Base-by-base conservation (phyloP, 2,113 vertebrate species). In the Formicarius rufipectus region DNA sequence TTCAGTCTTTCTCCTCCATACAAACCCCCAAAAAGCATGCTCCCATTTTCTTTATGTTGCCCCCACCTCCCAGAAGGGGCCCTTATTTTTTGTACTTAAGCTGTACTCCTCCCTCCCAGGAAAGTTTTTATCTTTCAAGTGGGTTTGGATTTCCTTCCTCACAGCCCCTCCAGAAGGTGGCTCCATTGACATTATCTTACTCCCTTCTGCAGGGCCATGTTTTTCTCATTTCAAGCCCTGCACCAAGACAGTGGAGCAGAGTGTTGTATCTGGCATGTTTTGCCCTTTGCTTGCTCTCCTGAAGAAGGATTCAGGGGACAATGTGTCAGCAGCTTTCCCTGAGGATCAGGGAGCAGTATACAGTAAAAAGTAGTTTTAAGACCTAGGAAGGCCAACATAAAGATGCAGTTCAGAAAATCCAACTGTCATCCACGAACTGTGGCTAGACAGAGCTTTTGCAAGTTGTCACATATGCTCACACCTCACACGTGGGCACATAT, bases 391-490 rank as follows among this genome's bases (percentile, higher is more conserved):
- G 40, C 66, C 12, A 11, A 52, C 94, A 84, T 74, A 87, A 90
- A 68, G 76, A 78, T 84, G 64, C 31, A 45, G 81, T 91, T 95
- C 8, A 4, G 83, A 52, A 90, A 92, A 89, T 47, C 77, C 91
- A 91, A 69, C 74, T 89, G 84, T 89, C 87, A 69, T 56, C 77
- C 66, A 18, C 91, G 89, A 75, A 84, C 77, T 69, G 44, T 78
- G 74, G 31, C 2, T 33, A 91, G 91, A 90, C 52, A 10, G 87
- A 95, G 53, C 73, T 90, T 93, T 90, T 87, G 59, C 91, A 90
- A 47, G 83, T 82, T 90, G 89, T 93, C 80, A 71, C 76, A 77
- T 53, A 35, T 4, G 7, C 85, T 90, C 79, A 50, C 93, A 92
- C 84, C 80, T 95, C 73, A 27, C 5, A 5, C 82, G 31, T 2